A percentile compares a stretch with the other conserved stretches of the same genome.
phyloP scores from a whole-genome alignment of 2,113 vertebrate species.

The Syngnathus typhle region DNA sequence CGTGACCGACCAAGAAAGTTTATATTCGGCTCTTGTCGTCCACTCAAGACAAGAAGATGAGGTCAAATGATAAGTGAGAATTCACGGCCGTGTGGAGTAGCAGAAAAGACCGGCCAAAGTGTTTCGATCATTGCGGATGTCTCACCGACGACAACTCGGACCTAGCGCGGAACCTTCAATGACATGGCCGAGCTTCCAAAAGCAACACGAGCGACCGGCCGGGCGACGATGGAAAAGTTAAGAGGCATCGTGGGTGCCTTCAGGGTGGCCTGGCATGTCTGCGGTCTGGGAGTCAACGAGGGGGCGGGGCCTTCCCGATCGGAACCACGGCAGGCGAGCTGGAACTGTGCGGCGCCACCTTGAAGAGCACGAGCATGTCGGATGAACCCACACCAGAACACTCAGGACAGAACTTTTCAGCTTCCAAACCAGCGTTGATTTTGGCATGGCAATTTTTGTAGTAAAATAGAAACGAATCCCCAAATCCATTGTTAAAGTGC shows the following conservation, averaged over 20 bases:
- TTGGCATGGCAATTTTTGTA: constrained; percentile 34
- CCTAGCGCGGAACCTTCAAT: constrained; percentile 14
- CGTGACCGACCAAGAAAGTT: neutral
- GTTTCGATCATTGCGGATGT: constrained; percentile 5
- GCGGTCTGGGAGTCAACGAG: constrained; percentile 23
- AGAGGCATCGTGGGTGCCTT: constrained; percentile 27
- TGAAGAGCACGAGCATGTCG: no score
- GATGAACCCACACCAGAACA: no score
- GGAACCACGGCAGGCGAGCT: constrained; percentile 33
- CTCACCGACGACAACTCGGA: constrained; percentile 14
- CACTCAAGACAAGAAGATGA: neutral
- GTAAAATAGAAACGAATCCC: constrained; percentile 73
- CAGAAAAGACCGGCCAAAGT: no score
- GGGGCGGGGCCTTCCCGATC: constrained; percentile 32
- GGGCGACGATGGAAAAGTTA: constrained; percentile 34
- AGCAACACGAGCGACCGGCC: constrained; percentile 33
- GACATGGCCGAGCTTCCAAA: neutral
- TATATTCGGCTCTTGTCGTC: neutral
- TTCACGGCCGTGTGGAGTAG: neutral
- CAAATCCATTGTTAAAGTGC: constrained; percentile 79
- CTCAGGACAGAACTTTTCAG: no score
- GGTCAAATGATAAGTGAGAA: no score
- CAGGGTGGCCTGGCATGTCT: constrained; percentile 59
- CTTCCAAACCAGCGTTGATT: no score
- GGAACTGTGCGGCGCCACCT: constrained; percentile 16